Conservation (phyloP, 2,888 invertebrate genomes). For the Drosophila pseudotalamancana region DNA sequence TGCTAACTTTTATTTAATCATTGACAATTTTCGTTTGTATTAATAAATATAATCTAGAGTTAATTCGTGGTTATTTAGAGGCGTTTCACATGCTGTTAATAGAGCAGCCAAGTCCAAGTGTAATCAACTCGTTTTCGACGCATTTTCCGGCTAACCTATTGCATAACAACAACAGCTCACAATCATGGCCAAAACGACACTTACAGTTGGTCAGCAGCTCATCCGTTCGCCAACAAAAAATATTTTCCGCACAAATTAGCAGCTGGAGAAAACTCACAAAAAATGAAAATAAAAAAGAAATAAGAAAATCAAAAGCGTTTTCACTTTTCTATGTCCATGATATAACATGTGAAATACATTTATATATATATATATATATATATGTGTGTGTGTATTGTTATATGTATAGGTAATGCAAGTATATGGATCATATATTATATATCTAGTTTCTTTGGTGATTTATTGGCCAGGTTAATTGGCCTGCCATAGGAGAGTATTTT, state of each 20-base stretch:
- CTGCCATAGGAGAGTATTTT: constrained; percentile 16
- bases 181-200: constrained; percentile 30
- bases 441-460: constrained; percentile 27
- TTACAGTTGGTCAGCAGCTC: constrained; percentile 52
- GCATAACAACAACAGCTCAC: constrained; percentile 18
- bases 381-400: no score
- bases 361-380: constrained; percentile 16
- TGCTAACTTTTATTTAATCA: neutral
- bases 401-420: neutral
- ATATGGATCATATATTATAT: neutral
- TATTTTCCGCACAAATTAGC: constrained; percentile 50
- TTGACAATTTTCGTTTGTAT: neutral
- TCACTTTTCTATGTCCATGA: constrained; percentile 38
- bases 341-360: constrained; percentile 24
- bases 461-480: constrained; percentile 40
- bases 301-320: constrained; percentile 23
- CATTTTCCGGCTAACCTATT: constrained; percentile 19
- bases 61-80: neutral
- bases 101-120: neutral
- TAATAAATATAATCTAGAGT: neutral
- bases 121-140: constrained; percentile 15
- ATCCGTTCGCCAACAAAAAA: constrained; percentile 26
- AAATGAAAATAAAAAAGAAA: neutral
- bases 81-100: neutral
- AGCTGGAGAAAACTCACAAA: neutral